Evolutionary conservation across 1,140 invertebrate genomes (phyloP).

Genomic region (Nymphalis io): DNA sequence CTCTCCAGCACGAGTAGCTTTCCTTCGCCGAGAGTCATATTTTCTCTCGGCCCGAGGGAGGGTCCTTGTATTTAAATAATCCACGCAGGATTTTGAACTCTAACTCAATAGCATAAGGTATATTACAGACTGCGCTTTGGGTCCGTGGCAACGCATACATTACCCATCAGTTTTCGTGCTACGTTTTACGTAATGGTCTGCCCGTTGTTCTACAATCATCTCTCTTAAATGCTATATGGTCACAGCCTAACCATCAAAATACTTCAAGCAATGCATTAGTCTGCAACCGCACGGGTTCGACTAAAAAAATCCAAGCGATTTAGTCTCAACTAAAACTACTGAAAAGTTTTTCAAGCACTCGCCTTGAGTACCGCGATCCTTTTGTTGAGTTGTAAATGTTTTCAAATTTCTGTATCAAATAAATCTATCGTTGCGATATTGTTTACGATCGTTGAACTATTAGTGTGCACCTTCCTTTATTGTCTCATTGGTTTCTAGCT

Average conservation of each 20-base stretch:
- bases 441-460: not conserved
- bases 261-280: conserved; percentile 25
- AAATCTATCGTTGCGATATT: not conserved
- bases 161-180: conserved; percentile 43
- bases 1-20: conserved; percentile 53
- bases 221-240: conserved; percentile 22
- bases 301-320: not conserved
- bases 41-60: conserved; percentile 38
- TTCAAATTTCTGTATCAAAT: conserved; percentile 1
- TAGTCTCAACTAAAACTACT: conserved; percentile 10
- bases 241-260: conserved; percentile 16
- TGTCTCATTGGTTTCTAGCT: no score
- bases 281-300: conserved; percentile 9
- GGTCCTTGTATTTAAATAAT: conserved; percentile 39
- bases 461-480: no score
- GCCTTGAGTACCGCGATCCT: not conserved
- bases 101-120: conserved; percentile 23
- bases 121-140: not conserved
- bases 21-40: conserved; percentile 47
- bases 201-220: conserved; percentile 22
- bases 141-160: conserved; percentile 56
- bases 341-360: conserved; percentile 15
- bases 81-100: conserved; percentile 27
- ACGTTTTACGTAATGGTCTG: conserved; percentile 45
- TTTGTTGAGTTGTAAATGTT: conserved; percentile 13